Conservation (phyloP, 2,888 invertebrate genomes). For the Heteropelma amictum region DNA sequence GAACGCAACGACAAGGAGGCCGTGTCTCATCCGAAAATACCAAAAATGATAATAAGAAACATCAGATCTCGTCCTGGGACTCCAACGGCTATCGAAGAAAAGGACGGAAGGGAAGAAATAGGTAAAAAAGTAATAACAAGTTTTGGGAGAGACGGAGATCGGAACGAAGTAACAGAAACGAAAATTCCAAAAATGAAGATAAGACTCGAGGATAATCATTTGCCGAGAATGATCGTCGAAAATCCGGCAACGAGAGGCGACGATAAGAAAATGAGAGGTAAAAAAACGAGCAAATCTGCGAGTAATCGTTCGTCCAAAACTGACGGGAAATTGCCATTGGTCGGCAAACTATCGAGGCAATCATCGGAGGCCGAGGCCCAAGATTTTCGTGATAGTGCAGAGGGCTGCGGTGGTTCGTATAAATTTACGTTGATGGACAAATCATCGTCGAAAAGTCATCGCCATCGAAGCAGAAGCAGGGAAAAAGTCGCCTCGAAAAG, state of each 20-base stretch:
- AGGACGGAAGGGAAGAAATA: conserved; percentile 33
- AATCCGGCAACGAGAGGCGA: conserved; percentile 50
- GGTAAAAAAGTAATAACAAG: conserved; percentile 37
- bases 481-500: conserved; percentile 19
- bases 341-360: conserved; percentile 48
- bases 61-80: conserved; percentile 72
- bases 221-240: conserved; percentile 64
- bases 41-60: conserved; percentile 75
- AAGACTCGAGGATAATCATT: conserved; percentile 65
- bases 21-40: conserved; percentile 71
- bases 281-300: conserved; percentile 61
- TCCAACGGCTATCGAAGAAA: conserved; percentile 62
- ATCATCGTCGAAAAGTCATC: conserved; percentile 11
- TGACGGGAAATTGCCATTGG: conserved; percentile 33
- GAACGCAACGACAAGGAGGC: too few relatives aligned
- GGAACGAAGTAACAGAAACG: conserved; percentile 32
- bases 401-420: conserved; percentile 28
- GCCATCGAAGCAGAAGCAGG: not conserved
- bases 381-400: conserved; percentile 22
- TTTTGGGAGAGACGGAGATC: not conserved
- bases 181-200: conserved; percentile 71
- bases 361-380: conserved; percentile 14
- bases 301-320: conserved; percentile 20
- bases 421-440: conserved; percentile 41
- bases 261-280: conserved; percentile 67